A percentile compares a stretch with the other conserved stretches of the same genome.
These are phyloP conservation scores for Poecile montanus DNA, from an alignment of 2,797 vertebrate genomes.

Conservation along the genomic window DNA sequence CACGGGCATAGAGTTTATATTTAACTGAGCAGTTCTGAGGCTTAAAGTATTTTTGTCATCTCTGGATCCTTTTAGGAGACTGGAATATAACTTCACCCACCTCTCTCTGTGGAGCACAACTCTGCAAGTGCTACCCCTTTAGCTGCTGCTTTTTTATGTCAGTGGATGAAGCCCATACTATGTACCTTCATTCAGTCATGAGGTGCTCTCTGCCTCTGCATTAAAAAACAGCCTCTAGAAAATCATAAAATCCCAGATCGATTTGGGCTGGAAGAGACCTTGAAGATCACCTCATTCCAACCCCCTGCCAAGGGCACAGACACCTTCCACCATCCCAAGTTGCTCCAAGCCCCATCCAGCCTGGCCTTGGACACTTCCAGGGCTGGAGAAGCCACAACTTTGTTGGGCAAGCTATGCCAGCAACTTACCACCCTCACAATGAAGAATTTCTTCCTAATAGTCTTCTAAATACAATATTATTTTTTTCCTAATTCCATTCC, in stretches of 20 bases:
- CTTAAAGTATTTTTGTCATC: not conserved
- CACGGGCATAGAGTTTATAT: not conserved
- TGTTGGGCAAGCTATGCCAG: not conserved
- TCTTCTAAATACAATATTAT: not conserved
- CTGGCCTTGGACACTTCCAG: not conserved
- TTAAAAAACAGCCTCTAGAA: not conserved
- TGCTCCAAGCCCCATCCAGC: not conserved
- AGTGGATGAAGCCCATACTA: not conserved
- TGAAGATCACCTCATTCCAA: not conserved
- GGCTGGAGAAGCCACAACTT: not conserved
- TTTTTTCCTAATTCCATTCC: not conserved
- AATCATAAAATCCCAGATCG: not conserved
- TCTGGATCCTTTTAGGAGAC: not conserved
- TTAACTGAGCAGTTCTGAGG: not conserved
- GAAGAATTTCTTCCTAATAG: not conserved
- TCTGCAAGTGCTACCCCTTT: not conserved
- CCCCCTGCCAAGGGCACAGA: not conserved
- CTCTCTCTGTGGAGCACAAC: not conserved
- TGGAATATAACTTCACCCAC: not conserved
- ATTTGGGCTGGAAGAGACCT: not conserved
- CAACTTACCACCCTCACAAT: fast-evolving
- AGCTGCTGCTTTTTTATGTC: not conserved
- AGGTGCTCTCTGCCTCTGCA: not conserved
- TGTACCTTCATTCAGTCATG: fast-evolving
- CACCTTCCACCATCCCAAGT: not conserved